A percentile compares a stretch with the other conserved stretches of the same genome.
Conservation (phyloP, 2,113 vertebrate species). For the Reinhardtius hippoglossoides region DNA sequence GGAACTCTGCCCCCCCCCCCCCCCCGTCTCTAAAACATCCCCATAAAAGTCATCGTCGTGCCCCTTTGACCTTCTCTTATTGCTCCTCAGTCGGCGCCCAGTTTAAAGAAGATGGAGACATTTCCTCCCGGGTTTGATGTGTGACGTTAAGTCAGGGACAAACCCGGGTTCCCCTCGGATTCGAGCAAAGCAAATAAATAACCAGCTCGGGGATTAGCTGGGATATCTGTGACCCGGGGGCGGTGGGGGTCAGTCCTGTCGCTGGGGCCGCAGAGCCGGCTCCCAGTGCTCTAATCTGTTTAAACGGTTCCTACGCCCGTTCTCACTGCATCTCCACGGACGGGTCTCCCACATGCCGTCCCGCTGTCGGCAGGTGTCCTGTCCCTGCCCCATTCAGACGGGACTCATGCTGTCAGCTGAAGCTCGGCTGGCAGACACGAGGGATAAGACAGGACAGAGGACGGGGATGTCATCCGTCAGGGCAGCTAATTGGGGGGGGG, state of each 20-base stretch:
- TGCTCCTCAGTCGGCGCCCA: neutral
- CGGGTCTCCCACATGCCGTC: conserved; percentile 53
- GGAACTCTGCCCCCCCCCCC: neutral
- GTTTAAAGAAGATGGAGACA: conserved; percentile 33
- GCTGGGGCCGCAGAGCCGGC: neutral
- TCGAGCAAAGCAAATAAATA: conserved; percentile 71
- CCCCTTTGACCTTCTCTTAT: conserved; percentile 33
- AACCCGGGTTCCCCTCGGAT: conserved; percentile 43
- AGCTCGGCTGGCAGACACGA: conserved; percentile 59
- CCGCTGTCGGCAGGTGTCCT: conserved; percentile 57
- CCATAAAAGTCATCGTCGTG: neutral
- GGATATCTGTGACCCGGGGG: conserved; percentile 54
- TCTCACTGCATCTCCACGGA: conserved; percentile 55
- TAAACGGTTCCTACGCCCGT: conserved; percentile 18
- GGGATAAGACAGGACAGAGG: conserved; percentile 48
- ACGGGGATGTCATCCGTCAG: conserved; percentile 55
- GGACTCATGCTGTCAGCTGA: conserved; percentile 32
- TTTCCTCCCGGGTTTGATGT: conserved; percentile 45
- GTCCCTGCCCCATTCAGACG: conserved; percentile 45
- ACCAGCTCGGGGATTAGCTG: conserved; percentile 68
- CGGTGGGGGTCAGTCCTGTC: conserved; percentile 69
- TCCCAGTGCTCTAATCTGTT: conserved; percentile 81
- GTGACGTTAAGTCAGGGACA: conserved; percentile 32
- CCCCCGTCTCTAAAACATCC: conserved; percentile 2
- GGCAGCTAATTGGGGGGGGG: conserved; percentile 56